Conservation (phyloP, 2,888 invertebrate genomes). For the Cephalotes varians region DNA sequence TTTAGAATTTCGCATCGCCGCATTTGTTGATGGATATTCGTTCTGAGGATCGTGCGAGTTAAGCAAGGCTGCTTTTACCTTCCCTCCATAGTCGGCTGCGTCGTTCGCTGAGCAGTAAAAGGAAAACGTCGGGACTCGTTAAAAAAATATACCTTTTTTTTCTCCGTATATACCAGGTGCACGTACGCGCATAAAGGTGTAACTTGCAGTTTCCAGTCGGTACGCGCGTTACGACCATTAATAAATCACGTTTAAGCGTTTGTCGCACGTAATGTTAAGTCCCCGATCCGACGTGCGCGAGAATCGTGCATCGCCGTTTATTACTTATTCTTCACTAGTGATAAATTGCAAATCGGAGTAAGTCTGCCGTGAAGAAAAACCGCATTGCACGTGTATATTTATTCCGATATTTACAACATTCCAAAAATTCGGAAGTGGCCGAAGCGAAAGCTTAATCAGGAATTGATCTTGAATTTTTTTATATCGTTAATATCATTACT, state of each 20-base stretch:
- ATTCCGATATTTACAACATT: neutral
- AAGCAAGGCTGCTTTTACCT: conserved; percentile 65
- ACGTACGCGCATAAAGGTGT: conserved; percentile 49
- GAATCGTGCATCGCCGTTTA: conserved; percentile 35
- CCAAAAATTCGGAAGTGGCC: neutral
- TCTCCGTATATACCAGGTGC: conserved; percentile 48
- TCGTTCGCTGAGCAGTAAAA: conserved; percentile 66
- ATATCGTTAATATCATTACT: neutral
- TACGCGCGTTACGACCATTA: conserved; percentile 77
- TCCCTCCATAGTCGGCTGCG: conserved; percentile 33
- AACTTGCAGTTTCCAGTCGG: conserved; percentile 54
- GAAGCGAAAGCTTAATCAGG: neutral
- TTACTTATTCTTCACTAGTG: conserved; percentile 50
- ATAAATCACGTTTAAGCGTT: conserved; percentile 80
- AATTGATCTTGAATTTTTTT: neutral
- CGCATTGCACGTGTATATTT: neutral
- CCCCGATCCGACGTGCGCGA: conserved; percentile 45
- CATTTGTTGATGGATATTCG: conserved; percentile 21
- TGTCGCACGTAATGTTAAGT: conserved; percentile 67
- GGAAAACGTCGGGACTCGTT: conserved; percentile 66
- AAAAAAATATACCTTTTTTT: conserved; percentile 67
- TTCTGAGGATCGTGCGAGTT: neutral
- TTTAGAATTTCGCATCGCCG: neutral
- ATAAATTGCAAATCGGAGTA: conserved; percentile 28
- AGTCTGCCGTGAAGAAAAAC: neutral